Evolutionary conservation across 2,888 invertebrate genomes (phyloP), one percentile per base, ranked within the genome.

Genomic region (Coenonympha glycerion): DNA sequence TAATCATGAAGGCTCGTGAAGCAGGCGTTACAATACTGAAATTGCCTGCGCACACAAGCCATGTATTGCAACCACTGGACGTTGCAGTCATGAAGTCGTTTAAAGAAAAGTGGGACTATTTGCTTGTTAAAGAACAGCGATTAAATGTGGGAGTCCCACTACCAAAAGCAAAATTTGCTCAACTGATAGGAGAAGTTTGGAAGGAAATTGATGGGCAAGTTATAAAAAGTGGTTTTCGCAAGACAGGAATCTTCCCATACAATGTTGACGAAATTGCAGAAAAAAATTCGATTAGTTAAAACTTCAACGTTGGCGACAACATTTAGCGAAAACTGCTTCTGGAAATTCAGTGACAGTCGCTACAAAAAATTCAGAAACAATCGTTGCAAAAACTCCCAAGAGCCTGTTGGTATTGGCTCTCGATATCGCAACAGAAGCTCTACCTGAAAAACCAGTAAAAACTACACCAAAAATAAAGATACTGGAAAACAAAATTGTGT

Each of bases 401-500:
- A 26, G 26, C 26, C 26, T n/a, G n/a, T n/a, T 26, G 26, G 26
- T 26, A 26, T 26, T 26, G 26, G 26, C 26, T 26, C 26, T 26
- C 26, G 26, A 26, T 26, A 26, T 26, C 26, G 26, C 26, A 26
- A 26, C 26, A 26, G 26, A 26, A 26, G 26, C 26, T 26, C 26
- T 26, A 26, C 26, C 26, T 26, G 26, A 26, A 26, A 26, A 26
- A 26, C 26, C n/a, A n/a, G n/a, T n/a, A n/a, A n/a, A n/a, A n/a
- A n/a, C 26, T 26, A 26, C 26, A 26, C 26, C 26, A 26, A 26
- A 8, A 26, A 26, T 26, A 26, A 26, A 31, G 19, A 24, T 48
- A 48, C 21, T 48, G 30, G 47, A 56, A 16, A 39, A 55, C 33
- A 51, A 45, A 54, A 49, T 45, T 16, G 47, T 59, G 8, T 52